Percentiles rank a stretch among this genome's conserved stretches.
phyloP scores from a whole-genome alignment of 30 jellyfish, hydroid and myxozoan species.

The Catostylus mosaicus region DNA sequence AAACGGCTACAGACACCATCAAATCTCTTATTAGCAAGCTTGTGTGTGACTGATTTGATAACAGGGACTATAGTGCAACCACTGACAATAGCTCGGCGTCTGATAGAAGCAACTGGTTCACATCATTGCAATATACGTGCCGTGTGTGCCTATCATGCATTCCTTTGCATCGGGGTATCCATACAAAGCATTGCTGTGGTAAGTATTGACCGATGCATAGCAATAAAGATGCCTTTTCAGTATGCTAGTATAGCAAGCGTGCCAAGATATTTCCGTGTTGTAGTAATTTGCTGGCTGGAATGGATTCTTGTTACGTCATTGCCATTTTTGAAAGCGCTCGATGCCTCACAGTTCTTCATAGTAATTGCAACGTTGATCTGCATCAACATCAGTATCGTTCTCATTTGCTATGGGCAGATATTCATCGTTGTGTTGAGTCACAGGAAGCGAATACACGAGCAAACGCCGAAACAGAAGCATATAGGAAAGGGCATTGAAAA shows the following conservation, averaged over 20 bases:
- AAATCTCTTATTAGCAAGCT: constrained; percentile 54
- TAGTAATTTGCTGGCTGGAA: constrained; percentile 31
- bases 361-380: constrained; percentile 38
- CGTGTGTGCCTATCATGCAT: constrained; percentile 71
- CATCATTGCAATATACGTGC: constrained; percentile 65
- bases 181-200: constrained; percentile 64
- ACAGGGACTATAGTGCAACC: constrained; percentile 68
- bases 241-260: constrained; percentile 52
- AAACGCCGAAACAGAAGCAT: constrained; percentile 34
- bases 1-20: constrained; percentile 68
- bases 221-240: constrained; percentile 59
- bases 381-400: constrained; percentile 47
- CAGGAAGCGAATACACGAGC: constrained; percentile 58
- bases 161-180: constrained; percentile 55
- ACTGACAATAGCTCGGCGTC: constrained; percentile 51
- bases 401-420: constrained; percentile 54
- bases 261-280: constrained; percentile 27
- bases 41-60: constrained; percentile 55
- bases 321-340: constrained; percentile 49
- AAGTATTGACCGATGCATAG: constrained; percentile 66
- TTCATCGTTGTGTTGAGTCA: constrained; percentile 55
- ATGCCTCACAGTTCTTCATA: constrained; percentile 54
- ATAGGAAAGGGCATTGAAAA: constrained; percentile 27
- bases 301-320: constrained; percentile 34
- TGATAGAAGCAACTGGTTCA: constrained; percentile 60